Evolutionary conservation across 1,140 invertebrate species (phyloP), one percentile per base, ranked within the genome.

Genomic region (Wasmannia auropunctata): DNA sequence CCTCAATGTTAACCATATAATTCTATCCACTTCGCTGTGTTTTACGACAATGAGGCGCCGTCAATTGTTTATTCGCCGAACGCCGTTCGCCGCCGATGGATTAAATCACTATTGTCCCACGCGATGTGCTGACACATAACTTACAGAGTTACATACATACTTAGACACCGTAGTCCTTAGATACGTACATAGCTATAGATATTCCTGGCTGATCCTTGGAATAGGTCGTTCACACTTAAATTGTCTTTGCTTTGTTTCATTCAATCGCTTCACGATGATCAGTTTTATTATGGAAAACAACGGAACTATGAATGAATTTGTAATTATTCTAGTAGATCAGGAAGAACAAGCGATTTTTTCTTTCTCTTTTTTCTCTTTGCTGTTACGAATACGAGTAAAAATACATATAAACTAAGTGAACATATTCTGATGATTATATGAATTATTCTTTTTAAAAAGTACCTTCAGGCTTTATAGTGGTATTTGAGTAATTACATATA

Each of bases 51-150:
- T 31, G 40, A 87, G 49, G 34, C 22, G 70, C 34, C 49, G 56
- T 63, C 79, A 46, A 28, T 86, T n/a, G 31, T 58, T 74, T 34
- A 22, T 11, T 84, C 56, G 67, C 19, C 34, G 8, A 72, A 77
- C 67, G 75, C 63, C 72, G 60, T 86, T 80, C 34, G 69, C 76
- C 63, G 51, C 67, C 81, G 80, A 80, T 85, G 60, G 25, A 72
- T 88, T 85, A 56, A 37, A 87, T 91, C 84, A 62, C 90, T 88
- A 88, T 79, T 49, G 62, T 81, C 37, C 80, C 89, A 87, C 72
- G 90, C 85, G 70, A 88, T 85, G 85, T 91, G 86, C 90, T 87
- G 91, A 91, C 87, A 91, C 87, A 91, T 88, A 91, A 87, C 90
- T 91, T 88, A 91, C 87, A 79, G 80, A 88, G 67, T 77, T 89